Evolutionary conservation across 2,888 invertebrate genomes (phyloP), one percentile per base, ranked within the genome.

Genomic region (Xestoiulus laeticollis): DNA sequence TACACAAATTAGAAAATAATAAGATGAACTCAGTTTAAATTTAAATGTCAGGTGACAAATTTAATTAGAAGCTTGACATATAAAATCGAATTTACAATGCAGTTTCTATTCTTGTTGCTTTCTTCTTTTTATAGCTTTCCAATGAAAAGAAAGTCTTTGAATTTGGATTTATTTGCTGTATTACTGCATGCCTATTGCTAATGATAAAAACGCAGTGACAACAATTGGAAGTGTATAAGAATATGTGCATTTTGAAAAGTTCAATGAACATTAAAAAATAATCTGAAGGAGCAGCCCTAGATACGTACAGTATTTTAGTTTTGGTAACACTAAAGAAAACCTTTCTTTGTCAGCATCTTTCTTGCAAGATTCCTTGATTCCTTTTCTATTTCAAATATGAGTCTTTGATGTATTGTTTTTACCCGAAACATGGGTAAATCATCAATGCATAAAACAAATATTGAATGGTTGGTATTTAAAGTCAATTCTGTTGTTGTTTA

Each of bases 381-480:
- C 16, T 16, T 14, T 26, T 8, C 30, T 32, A 32, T 30, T 26
- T 6, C 26, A 26, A 68, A n/a, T 26, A 22, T 68, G 38, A n/a
- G 26, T 26, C 26, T 78, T 78, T 14, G 78, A 30, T 78, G 30
- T 30, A 32, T 12, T 14, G 16, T 78, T 30, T 78, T 78, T 59
- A 19, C 3, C 30, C 30, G 30, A 78, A 78, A 78, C 78, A 78
- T 32, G 30, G 78, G 30, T 78, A 78, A 78, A 30, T 3, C 78
- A 30, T 26, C 30, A 32, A 78, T 78, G 78, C 78, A 78, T 78
- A 78, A 78, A 78, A 78, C 78, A 78, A 78, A 78, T 78, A 78
- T 78, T 78, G 78, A 78, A 78, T 78, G 78, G 78, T 16, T 78
- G 30, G 78, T 78, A 78, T 78, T 78, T 78, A 78, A 78, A 78